A percentile compares a stretch with the other conserved stretches of the same genome.
Evolutionary conservation across 2,888 invertebrate genomes (phyloP).

Genomic region (Hecatera dysodea): DNA sequence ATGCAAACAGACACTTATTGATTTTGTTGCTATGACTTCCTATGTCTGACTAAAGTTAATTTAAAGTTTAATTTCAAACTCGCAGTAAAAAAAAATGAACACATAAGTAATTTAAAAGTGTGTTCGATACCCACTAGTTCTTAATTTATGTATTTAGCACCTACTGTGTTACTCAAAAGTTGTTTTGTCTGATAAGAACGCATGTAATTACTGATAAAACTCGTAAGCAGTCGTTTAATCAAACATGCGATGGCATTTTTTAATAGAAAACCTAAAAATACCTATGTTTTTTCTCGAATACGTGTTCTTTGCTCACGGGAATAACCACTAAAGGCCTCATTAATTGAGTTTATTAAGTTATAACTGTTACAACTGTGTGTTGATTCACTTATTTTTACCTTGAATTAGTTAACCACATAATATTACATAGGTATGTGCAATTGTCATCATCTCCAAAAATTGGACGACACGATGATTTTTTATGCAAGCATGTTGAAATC

Average conservation of each 20-base stretch:
- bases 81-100: not conserved
- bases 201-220: slow-evolving; percentile 56
- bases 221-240: slow-evolving; percentile 50
- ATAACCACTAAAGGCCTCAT: not conserved
- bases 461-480: too few species aligned
- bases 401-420: slow-evolving; percentile 12
- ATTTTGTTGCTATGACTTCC: slow-evolving; percentile 14
- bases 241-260: slow-evolving; percentile 37
- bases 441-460: not conserved
- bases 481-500: not conserved
- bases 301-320: not conserved
- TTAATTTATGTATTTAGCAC: slow-evolving; percentile 47
- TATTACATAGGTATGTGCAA: slow-evolving; percentile 4
- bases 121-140: slow-evolving; percentile 1
- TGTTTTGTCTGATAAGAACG: slow-evolving; percentile 56
- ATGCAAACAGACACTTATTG: not conserved
- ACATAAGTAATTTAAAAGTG: not conserved
- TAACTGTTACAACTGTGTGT: too few species aligned
- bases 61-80: not conserved
- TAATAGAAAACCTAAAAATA: slow-evolving; percentile 20
- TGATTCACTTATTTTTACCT: slow-evolving; percentile 37
- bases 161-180: slow-evolving; percentile 37
- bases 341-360: not conserved
- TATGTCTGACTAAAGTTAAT: not conserved
- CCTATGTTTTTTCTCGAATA: not conserved